Percentiles rank a stretch among this genome's conserved stretches.
Evolutionary conservation across 2,113 vertebrate species (phyloP).

Genomic region (Sapajus apella): DNA sequence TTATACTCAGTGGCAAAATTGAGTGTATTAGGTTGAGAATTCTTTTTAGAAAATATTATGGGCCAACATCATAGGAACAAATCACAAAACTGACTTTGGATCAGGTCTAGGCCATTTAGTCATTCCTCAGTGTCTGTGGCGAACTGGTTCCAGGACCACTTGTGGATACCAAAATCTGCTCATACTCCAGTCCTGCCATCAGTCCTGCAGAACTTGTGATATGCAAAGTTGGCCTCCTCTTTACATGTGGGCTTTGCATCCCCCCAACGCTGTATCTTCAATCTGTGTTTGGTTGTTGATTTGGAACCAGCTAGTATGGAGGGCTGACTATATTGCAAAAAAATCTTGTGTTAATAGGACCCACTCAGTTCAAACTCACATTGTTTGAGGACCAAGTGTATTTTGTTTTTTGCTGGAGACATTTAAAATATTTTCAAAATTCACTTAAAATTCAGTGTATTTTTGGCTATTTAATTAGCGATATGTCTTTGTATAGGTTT

Average conservation of each 20-base stretch:
- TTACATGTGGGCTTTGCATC: not conserved
- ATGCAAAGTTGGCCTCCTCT: not conserved
- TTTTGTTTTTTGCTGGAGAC: not conserved
- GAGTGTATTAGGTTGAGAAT: not conserved
- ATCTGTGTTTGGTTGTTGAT: not conserved
- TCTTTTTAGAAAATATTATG: not conserved
- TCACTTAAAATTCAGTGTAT: not conserved
- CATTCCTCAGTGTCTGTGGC: not conserved
- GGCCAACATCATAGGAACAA: not conserved
- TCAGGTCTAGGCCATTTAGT: not conserved
- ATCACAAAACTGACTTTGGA: not conserved
- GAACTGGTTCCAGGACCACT: not conserved
- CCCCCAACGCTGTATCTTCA: not conserved
- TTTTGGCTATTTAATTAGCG: not conserved
- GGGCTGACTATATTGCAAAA: not conserved
- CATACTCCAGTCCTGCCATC: not conserved
- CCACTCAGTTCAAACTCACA: not conserved
- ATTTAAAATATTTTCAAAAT: not conserved
- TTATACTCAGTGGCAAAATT: not conserved
- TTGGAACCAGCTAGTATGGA: not conserved
- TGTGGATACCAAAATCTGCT: not conserved
- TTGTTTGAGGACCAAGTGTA: not conserved
- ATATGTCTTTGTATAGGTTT: not conserved
- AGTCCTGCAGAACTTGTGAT: not conserved
- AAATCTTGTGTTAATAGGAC: not conserved